Percentiles rank a stretch among this genome's conserved stretches.
phyloP scores from a whole-genome alignment of 1,140 invertebrate genomes.

The Drosophila setifemur region DNA sequence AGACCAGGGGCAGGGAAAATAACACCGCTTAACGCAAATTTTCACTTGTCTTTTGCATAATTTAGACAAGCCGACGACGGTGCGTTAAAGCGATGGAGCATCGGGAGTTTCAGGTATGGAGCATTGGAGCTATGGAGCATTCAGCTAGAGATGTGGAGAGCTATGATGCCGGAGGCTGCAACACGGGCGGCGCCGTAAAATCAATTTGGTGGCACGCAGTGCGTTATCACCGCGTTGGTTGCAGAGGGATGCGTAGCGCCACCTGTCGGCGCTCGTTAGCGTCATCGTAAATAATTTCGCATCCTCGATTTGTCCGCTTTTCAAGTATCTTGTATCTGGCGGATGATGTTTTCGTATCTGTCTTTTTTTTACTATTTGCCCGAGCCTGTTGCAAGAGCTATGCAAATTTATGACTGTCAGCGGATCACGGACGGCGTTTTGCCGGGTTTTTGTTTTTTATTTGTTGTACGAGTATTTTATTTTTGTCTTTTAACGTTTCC shows the following conservation, averaged over 20 bases:
- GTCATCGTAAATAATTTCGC: constrained; percentile 78
- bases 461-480: too few species aligned
- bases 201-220: constrained; percentile 72
- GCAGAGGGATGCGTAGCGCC: constrained; percentile 49
- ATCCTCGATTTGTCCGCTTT: constrained; percentile 10
- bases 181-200: constrained; percentile 76
- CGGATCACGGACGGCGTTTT: constrained; percentile 30
- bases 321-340: neutral
- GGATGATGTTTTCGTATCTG: constrained; percentile 9
- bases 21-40: constrained; percentile 69
- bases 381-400: constrained; percentile 64
- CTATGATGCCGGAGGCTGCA: constrained; percentile 39
- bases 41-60: constrained; percentile 79
- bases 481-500: constrained; percentile 59
- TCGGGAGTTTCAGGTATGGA: neutral
- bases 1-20: neutral
- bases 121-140: constrained; percentile 1
- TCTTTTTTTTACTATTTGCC: too few species aligned
- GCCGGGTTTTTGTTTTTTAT: too few species aligned
- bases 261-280: constrained; percentile 78
- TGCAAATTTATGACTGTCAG: constrained; percentile 75
- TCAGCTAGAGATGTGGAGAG: too few species aligned
- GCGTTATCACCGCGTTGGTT: constrained; percentile 62
- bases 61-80: constrained; percentile 55
- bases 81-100: constrained; percentile 3